A percentile compares a stretch with the other conserved stretches of the same genome.
Evolutionary conservation across 2,113 vertebrate genomes (phyloP).

Genomic region (Pseudorectes ferrugineus): DNA sequence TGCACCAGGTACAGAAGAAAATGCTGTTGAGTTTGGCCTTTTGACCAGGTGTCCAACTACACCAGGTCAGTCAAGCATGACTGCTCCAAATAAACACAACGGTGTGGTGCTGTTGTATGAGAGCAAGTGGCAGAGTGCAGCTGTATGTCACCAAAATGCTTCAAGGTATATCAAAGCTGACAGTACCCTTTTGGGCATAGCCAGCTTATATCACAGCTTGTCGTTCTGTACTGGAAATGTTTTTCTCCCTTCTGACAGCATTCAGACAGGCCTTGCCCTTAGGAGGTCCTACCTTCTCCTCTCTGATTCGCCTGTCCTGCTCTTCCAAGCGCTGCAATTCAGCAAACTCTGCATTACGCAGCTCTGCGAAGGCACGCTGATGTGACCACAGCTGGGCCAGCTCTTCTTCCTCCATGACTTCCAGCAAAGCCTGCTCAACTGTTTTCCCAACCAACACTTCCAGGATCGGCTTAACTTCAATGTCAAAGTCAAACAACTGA

Average conservation of each 20-base stretch:
- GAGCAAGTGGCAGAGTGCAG: neutral
- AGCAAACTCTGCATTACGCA: constrained; percentile 78
- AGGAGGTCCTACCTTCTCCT: constrained; percentile 43
- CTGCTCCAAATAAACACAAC: neutral
- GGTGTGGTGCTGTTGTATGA: neutral
- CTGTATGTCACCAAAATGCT: neutral
- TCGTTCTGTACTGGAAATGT: neutral
- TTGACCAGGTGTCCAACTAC: neutral
- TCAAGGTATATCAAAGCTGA: neutral
- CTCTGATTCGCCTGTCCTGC: constrained; percentile 78
- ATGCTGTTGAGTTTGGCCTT: neutral
- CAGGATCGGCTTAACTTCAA: constrained; percentile 87
- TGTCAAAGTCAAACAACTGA: constrained; percentile 94
- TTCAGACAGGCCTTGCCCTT: neutral
- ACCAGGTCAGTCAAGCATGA: neutral
- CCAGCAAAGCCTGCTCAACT: constrained; percentile 88
- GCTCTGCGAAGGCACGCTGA: constrained; percentile 16
- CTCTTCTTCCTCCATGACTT: constrained; percentile 96
- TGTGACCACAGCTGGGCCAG: constrained; percentile 76
- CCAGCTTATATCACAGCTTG: neutral
- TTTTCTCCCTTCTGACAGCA: neutral
- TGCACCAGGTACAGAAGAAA: neutral
- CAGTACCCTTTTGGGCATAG: neutral
- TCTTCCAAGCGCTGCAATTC: constrained; percentile 89
- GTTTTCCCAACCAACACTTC: constrained; percentile 91